These are phyloP conservation scores for Pyrgilauda ruficollis DNA, from an alignment of 2,113 vertebrate genomes.

Conservation along the genomic window DNA sequence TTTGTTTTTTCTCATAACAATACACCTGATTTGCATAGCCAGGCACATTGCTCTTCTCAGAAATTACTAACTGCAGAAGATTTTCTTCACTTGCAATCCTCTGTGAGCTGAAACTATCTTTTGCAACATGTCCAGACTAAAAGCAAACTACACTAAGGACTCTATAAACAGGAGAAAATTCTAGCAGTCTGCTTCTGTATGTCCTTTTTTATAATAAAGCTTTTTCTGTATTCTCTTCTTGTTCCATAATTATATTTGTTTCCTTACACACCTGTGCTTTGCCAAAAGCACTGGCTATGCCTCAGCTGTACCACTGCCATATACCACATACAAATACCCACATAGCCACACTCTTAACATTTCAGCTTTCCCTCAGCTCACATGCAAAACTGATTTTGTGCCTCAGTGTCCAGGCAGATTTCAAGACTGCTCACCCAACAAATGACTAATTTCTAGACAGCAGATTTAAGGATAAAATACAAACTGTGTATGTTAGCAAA, in stretches of 20 bases:
- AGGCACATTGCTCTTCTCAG: background rate
- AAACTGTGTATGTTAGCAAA: background rate
- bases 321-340: background rate
- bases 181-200: background rate
- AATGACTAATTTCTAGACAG: background rate
- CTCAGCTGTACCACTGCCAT: background rate
- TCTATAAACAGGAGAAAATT: background rate
- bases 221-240: background rate
- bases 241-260: background rate
- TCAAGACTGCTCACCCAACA: background rate
- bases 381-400: background rate
- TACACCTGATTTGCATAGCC: constrained; percentile 10
- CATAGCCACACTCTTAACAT: background rate
- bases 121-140: background rate
- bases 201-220: background rate
- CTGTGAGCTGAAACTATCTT: background rate
- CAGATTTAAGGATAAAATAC: background rate
- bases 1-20: background rate
- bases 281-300: background rate
- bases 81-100: background rate
- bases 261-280: background rate
- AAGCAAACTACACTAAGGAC: background rate
- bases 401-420: background rate
- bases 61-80: background rate
- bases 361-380: background rate